Evolutionary conservation across 2,113 vertebrate species (phyloP).

Genomic region (Tricholaema leucomelas): DNA sequence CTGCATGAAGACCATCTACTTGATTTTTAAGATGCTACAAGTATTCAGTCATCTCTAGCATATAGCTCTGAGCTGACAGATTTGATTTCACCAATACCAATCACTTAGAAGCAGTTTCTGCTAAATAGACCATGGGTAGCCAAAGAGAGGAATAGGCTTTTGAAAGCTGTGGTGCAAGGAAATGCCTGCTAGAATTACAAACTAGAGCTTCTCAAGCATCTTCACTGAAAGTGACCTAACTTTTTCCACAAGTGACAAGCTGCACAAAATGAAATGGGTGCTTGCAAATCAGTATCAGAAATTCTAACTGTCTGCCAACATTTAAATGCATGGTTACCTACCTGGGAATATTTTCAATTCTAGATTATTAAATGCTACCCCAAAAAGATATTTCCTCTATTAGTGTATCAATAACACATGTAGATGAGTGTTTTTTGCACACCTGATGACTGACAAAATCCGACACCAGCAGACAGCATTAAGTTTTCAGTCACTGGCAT

Average conservation of each 20-base stretch:
- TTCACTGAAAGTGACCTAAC: neutral
- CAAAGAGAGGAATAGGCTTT: neutral
- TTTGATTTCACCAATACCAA: neutral
- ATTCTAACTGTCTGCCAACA: neutral
- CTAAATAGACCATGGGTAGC: neutral
- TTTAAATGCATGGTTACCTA: rapidly evolving
- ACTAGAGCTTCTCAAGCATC: neutral
- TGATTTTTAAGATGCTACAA: neutral
- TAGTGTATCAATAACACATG: rapidly evolving
- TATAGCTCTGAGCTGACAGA: neutral
- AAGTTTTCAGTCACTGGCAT: conserved; percentile 88
- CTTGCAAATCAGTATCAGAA: neutral
- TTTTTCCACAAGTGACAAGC: neutral
- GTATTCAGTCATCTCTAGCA: neutral
- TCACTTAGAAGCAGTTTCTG: neutral
- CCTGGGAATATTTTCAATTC: neutral
- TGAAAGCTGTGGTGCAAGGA: neutral
- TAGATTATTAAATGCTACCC: neutral
- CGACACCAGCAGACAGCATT: conserved; percentile 68
- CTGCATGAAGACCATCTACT: neutral
- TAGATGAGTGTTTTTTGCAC: conserved; percentile 54
- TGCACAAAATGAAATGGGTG: neutral
- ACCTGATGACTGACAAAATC: conserved; percentile 97
- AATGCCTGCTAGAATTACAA: neutral
- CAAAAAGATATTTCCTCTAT: neutral